These are phyloP conservation scores for Epistrophella euchroma DNA, from an alignment of 2,888 invertebrate genomes.

Conservation along the genomic window DNA sequence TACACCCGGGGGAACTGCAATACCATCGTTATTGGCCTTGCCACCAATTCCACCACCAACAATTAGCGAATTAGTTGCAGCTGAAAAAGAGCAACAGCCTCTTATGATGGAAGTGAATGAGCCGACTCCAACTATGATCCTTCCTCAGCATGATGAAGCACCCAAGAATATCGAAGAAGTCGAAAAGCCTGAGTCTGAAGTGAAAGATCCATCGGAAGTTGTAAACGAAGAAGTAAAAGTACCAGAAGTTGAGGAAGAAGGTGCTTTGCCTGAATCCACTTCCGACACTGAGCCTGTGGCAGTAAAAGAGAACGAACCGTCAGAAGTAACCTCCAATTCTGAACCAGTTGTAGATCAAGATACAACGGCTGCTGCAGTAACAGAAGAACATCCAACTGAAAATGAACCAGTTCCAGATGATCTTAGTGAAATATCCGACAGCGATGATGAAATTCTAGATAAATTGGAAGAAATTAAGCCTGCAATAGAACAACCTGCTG, in stretches of 20 bases:
- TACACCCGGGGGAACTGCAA: constrained; percentile 81
- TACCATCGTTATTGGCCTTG: constrained; percentile 81
- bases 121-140: constrained; percentile 54
- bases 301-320: neutral
- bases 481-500: neutral
- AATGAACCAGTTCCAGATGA: constrained; percentile 82
- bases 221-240: constrained; percentile 75
- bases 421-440: constrained; percentile 94
- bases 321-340: neutral
- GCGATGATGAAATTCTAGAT: constrained; percentile 94
- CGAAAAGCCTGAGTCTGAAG: neutral
- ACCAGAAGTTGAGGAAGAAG: constrained; percentile 36
- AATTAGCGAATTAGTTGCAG: constrained; percentile 78
- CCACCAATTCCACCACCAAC: constrained; percentile 81
- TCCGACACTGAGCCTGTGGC: constrained; percentile 16
- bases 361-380: neutral
- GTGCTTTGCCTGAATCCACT: constrained; percentile 2
- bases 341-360: constrained; percentile 27
- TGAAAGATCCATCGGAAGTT: constrained; percentile 65
- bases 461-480: constrained; percentile 87
- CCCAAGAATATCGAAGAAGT: constrained; percentile 27
- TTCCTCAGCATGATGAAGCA: constrained; percentile 52
- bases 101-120: constrained; percentile 7
- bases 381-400: constrained; percentile 40
- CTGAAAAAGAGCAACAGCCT: constrained; percentile 31